A percentile compares a stretch with the other conserved stretches of the same genome.
Evolutionary conservation across 2,797 vertebrate genomes (phyloP).

Genomic region (Knipowitschia caucasica): DNA sequence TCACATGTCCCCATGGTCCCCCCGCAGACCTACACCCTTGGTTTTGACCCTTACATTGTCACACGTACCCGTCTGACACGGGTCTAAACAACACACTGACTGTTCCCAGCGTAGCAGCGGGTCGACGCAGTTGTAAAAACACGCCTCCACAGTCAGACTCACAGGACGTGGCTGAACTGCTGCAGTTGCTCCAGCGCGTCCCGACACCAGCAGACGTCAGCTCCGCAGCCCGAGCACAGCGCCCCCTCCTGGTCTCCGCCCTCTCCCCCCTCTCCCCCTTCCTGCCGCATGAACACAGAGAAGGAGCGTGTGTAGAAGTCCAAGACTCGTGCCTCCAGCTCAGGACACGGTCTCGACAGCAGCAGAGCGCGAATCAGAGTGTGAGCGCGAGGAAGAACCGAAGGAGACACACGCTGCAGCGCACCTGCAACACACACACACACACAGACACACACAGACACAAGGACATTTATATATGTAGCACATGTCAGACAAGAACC

Average conservation of each 20-base stretch:
- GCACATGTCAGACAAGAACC: too few species aligned
- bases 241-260: constrained; percentile 33
- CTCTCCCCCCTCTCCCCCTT: constrained; percentile 53
- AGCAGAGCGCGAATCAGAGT: constrained; percentile 89
- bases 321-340: constrained; percentile 86
- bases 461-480: too few species aligned
- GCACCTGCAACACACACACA: constrained; percentile 77
- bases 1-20: too few species aligned
- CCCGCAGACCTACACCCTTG: too few species aligned
- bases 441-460: too few species aligned
- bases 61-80: too few species aligned
- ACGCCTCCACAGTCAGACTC: too few species aligned
- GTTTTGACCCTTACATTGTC: too few species aligned
- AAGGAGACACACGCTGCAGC: constrained; percentile 84
- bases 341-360: constrained; percentile 83
- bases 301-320: constrained; percentile 91
- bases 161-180: constrained; percentile 89
- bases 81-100: too few species aligned
- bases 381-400: constrained; percentile 78
- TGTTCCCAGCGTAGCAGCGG: too few species aligned
- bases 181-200: constrained; percentile 85
- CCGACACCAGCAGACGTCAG: constrained; percentile 85
- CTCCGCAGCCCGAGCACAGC: constrained; percentile 80
- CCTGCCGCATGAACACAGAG: constrained; percentile 85
- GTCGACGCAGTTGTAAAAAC: too few species aligned